Evolutionary conservation across 1,140 invertebrate species (phyloP).

Genomic region (Hyles vespertilio): DNA sequence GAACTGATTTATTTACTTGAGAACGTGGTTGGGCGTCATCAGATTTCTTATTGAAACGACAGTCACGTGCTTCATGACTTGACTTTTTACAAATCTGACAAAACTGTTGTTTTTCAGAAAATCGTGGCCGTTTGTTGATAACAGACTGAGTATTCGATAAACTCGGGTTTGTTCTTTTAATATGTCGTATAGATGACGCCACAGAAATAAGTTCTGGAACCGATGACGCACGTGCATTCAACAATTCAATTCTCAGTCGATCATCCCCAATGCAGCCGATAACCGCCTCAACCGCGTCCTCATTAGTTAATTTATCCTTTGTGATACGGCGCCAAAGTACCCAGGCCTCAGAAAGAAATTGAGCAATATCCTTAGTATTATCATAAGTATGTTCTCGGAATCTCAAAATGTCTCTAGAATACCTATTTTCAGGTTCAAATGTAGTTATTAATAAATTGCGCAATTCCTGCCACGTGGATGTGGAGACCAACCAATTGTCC

Average conservation of each 20-base stretch:
- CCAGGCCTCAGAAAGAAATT: conserved; percentile 14
- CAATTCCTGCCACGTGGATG: conserved; percentile 24
- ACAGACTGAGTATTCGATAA: no score
- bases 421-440: conserved; percentile 31
- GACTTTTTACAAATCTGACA: conserved; percentile 15
- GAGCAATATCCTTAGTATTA: conserved; percentile 4
- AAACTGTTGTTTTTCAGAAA: neutral
- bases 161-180: no score
- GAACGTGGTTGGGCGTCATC: neutral
- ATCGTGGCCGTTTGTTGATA: neutral
- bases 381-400: conserved; percentile 23
- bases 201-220: conserved; percentile 16
- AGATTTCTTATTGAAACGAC: neutral
- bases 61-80: conserved; percentile 13
- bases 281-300: conserved; percentile 13
- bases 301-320: conserved; percentile 15
- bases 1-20: neutral
- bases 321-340: conserved; percentile 14
- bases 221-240: conserved; percentile 11
- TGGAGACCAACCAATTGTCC: conserved; percentile 28
- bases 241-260: conserved; percentile 13
- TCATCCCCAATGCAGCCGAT: conserved; percentile 15
- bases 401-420: conserved; percentile 17
- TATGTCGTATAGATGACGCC: conserved; percentile 8
- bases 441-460: conserved; percentile 24